A percentile compares a stretch with the other conserved stretches of the same genome.
Conservation (phyloP, 2,888 invertebrate genomes). For the Napeogenes sylphis region DNA sequence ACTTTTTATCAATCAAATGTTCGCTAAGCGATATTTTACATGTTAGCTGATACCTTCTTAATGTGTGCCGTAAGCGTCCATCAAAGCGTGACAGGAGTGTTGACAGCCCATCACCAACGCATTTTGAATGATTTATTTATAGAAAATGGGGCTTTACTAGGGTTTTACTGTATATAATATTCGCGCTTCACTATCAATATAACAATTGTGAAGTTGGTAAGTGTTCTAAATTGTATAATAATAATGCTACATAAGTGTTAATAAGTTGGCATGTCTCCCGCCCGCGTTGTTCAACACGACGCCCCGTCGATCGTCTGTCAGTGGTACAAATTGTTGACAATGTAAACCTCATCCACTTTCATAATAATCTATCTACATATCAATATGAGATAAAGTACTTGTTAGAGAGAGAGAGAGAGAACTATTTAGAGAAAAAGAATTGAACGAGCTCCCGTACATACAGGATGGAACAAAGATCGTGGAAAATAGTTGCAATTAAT, state of each 20-base stretch:
- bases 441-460: no score
- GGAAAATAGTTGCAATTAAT: no score
- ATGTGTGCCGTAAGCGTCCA: conserved; percentile 27
- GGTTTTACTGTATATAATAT: no score
- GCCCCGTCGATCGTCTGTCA: conserved; percentile 18
- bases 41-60: conserved; percentile 8
- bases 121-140: neutral
- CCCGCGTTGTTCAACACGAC: conserved; percentile 17
- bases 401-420: no score
- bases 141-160: no score
- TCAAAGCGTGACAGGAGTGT: conserved; percentile 21
- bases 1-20: neutral
- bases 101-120: conserved; percentile 17
- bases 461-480: no score
- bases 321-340: conserved; percentile 14
- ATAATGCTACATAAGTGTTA: conserved; percentile 1
- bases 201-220: no score
- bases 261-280: conserved; percentile 15
- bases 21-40: neutral
- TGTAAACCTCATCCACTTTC: neutral
- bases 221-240: neutral
- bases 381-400: no score
- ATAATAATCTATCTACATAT: no score
- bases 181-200: no score
- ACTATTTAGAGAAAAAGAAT: no score